Conservation (phyloP, 1,140 invertebrate species). For the Brachionus sp. region DNA sequence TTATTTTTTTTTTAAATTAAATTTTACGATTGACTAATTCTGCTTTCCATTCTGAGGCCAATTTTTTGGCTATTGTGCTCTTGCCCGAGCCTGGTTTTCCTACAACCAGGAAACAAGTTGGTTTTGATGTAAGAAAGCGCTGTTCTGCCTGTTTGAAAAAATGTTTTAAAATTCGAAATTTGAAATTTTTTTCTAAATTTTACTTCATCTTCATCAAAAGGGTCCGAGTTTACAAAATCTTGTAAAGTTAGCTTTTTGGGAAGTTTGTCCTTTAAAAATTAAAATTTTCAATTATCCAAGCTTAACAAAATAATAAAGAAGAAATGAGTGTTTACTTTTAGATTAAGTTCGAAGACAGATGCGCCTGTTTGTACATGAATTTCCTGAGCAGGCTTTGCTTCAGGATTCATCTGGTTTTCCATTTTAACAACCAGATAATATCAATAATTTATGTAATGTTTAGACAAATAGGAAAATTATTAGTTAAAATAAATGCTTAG, state of each 20-base stretch:
- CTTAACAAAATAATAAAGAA: background rate
- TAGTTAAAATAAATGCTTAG: background rate
- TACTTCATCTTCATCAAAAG: conserved; percentile 44
- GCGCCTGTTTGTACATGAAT: background rate
- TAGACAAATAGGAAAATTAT: background rate
- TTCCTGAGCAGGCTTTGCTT: background rate
- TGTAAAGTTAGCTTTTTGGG: background rate
- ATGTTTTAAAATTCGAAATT: background rate
- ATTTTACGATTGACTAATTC: conserved; percentile 58
- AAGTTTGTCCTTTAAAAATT: background rate
- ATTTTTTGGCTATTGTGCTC: conserved; percentile 54
- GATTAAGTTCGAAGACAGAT: background rate
- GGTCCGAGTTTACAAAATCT: background rate
- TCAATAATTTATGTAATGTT: background rate
- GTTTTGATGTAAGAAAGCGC: conserved; percentile 57
- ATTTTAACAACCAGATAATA: background rate
- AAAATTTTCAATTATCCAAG: background rate
- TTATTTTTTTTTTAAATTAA: background rate
- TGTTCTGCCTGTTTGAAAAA: conserved; percentile 53
- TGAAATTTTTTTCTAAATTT: background rate
- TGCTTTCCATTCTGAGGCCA: conserved; percentile 58
- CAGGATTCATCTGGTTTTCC: background rate
- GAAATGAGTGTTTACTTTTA: background rate
- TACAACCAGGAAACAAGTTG: conserved; percentile 58
- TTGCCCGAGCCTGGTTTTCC: conserved; percentile 59